Evolutionary conservation across 1,140 invertebrate species (phyloP).

Genomic region (Heliconius hewitsoni): DNA sequence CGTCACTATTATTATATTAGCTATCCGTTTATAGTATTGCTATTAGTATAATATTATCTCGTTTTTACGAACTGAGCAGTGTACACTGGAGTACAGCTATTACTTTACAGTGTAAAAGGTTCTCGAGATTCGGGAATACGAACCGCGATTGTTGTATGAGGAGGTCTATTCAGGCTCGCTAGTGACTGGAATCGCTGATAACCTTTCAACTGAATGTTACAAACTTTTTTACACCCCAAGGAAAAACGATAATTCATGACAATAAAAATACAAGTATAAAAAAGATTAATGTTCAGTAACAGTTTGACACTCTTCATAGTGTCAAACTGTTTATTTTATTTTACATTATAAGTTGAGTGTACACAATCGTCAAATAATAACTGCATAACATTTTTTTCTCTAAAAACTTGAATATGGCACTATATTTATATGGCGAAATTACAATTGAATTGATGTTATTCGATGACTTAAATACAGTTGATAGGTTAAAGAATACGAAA

Average conservation of each 20-base stretch:
- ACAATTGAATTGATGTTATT: neutral
- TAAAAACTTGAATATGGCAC: neutral
- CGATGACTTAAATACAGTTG: conserved; percentile 19
- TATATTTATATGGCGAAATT: neutral
- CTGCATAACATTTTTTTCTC: neutral
- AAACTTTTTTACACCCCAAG: conserved; percentile 49
- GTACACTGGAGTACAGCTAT: conserved; percentile 3
- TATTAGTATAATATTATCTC: conserved; percentile 17
- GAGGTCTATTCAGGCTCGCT: conserved; percentile 50
- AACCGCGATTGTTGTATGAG: conserved; percentile 54
- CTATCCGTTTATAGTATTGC: neutral
- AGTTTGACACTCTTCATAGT: conserved; percentile 9
- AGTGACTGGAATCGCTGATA: conserved; percentile 58
- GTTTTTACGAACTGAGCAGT: neutral
- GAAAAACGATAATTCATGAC: conserved; percentile 50
- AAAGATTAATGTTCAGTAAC: conserved; percentile 21
- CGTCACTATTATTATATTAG: neutral
- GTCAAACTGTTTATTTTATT: neutral
- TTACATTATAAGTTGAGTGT: neutral
- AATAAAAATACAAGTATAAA: conserved; percentile 32
- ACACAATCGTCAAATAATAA: neutral
- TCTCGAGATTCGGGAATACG: conserved; percentile 53
- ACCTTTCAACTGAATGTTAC: conserved; percentile 46
- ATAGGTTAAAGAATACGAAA: conserved; percentile 17
- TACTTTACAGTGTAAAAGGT: conserved; percentile 46